A percentile compares a stretch with the other conserved stretches of the same genome.
Evolutionary conservation across 2,888 invertebrate species (phyloP).

Genomic region (Homarus gammarus): DNA sequence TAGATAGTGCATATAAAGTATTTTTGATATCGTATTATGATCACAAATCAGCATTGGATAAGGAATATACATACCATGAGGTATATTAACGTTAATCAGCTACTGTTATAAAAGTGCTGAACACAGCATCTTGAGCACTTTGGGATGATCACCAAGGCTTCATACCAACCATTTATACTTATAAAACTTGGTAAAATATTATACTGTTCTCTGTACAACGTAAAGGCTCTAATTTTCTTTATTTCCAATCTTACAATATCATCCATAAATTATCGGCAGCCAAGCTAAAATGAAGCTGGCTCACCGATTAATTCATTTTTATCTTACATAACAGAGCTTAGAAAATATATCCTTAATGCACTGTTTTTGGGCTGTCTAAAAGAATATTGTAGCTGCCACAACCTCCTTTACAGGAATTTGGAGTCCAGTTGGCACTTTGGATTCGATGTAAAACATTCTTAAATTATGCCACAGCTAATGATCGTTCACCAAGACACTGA

Average conservation of each 20-base stretch:
- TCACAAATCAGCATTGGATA: conserved; percentile 42
- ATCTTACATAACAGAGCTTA: conserved; percentile 55
- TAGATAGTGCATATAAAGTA: conserved; percentile 54
- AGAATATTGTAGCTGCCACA: conserved; percentile 68
- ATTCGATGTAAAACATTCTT: conserved; percentile 59
- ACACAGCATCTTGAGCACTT: conserved; percentile 70
- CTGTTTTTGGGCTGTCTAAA: conserved; percentile 51
- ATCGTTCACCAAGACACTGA: conserved; percentile 4
- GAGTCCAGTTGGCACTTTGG: conserved; percentile 63
- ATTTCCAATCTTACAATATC: conserved; percentile 34
- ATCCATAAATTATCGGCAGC: conserved; percentile 12
- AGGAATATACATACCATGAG: conserved; percentile 58
- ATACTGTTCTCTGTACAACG: conserved; percentile 49
- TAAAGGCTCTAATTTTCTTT: conserved; percentile 37
- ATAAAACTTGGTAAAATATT: conserved; percentile 70
- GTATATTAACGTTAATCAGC: conserved; percentile 61
- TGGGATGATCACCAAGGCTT: conserved; percentile 67
- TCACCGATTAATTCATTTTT: background rate
- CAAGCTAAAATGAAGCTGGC: conserved; percentile 25
- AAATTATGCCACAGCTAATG: background rate
- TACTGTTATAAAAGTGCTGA: conserved; percentile 70
- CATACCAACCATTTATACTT: conserved; percentile 57
- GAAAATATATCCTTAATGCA: conserved; percentile 61
- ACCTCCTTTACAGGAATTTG: conserved; percentile 59
- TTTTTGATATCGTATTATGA: conserved; percentile 56